Evolutionary conservation across 1,140 invertebrate species (phyloP).

Genomic region (Cyclargus thomasi): DNA sequence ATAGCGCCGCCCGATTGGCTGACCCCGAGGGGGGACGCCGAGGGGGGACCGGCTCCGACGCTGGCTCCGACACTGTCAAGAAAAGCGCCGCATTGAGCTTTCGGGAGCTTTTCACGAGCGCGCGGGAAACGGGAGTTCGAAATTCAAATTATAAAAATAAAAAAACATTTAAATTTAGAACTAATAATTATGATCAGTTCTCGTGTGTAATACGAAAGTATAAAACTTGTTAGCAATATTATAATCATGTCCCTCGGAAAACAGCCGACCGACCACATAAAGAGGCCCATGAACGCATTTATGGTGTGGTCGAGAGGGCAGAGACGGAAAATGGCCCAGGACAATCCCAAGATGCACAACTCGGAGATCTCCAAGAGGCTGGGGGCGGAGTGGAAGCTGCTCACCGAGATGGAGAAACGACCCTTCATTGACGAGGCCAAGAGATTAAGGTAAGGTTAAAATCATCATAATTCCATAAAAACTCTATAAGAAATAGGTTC

Average conservation of each 20-base stretch:
- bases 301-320: conserved; percentile 96
- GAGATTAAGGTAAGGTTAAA: conserved; percentile 85
- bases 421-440: conserved; percentile 99
- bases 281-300: conserved; percentile 94
- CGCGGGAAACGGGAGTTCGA: conserved; percentile 35
- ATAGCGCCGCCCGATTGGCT: conserved; percentile 53
- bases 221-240: conserved; percentile 21
- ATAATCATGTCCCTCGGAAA: conserved; percentile 60
- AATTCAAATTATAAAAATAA: conserved; percentile 8
- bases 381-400: conserved; percentile 92
- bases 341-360: conserved; percentile 99
- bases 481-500: not conserved
- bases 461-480: not conserved
- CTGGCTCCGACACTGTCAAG: conserved; percentile 54
- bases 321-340: conserved; percentile 95
- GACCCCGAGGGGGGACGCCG: conserved; percentile 34
- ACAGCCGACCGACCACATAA: conserved; percentile 83
- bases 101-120: conserved; percentile 60
- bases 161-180: conserved; percentile 13
- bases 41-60: conserved; percentile 36
- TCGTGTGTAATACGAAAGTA: conserved; percentile 13
- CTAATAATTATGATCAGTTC: conserved; percentile 12
- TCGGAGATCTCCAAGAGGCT: conserved; percentile 94
- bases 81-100: conserved; percentile 71
- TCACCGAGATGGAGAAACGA: conserved; percentile 90